These are phyloP conservation scores for Nestor notabilis DNA, from an alignment of 2,113 vertebrate genomes.

Conservation along the genomic window DNA sequence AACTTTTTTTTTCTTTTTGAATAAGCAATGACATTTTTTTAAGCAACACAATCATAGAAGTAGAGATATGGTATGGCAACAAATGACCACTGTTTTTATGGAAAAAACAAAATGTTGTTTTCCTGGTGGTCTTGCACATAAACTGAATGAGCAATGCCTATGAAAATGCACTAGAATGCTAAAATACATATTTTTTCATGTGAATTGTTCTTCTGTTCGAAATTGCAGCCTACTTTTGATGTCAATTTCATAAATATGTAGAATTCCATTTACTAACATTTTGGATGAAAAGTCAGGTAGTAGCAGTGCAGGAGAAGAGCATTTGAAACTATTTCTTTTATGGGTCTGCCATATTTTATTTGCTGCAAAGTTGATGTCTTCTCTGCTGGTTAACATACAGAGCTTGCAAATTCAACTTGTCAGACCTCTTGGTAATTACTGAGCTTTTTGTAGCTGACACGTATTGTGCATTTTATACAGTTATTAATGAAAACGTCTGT, in stretches of 20 bases:
- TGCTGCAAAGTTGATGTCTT: not conserved
- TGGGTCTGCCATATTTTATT: not conserved
- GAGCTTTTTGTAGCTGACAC: not conserved
- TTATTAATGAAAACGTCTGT: not conserved
- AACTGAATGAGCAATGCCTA: not conserved
- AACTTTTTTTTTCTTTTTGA: not conserved
- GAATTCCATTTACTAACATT: not conserved
- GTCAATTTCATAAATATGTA: not conserved
- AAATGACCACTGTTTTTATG: not conserved
- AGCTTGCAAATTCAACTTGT: not conserved
- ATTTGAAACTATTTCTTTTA: not conserved
- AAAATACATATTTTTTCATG: not conserved
- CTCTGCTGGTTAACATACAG: not conserved
- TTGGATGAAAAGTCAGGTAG: not conserved
- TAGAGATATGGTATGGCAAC: not conserved
- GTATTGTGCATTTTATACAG: not conserved
- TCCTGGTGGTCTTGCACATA: not conserved
- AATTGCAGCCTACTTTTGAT: not conserved
- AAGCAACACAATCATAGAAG: not conserved
- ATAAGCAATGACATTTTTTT: not conserved
- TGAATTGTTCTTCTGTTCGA: not conserved
- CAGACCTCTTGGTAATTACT: not conserved
- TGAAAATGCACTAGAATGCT: not conserved
- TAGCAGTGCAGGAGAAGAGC: not conserved
- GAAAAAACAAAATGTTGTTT: not conserved